Base-by-base conservation (phyloP, 2,888 invertebrate genomes). In the Theodoxus fluviatilis region DNA sequence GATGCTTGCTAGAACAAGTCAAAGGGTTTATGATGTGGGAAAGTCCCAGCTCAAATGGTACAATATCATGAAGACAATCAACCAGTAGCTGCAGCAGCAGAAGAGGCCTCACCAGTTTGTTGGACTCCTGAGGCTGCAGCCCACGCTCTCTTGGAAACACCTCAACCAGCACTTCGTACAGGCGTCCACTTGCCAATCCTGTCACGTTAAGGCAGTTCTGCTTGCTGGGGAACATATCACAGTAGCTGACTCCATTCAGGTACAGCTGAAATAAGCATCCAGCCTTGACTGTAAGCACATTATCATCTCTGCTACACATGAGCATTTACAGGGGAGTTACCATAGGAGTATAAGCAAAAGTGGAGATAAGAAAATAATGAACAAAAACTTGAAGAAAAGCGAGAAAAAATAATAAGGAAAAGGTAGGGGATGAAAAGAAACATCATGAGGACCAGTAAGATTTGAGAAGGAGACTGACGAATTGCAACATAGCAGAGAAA, bases 181-280 rank as follows among this genome's bases (percentile, higher is more conserved):
- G 68, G 33, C 83, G 77, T 25, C 84, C 84, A 3, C 85, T 86
- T 4, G 87, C 85, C 74, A 87, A 76, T 3, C 86, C 87, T 35
- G 82, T 80, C n/a, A 86, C 76, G 70, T 78, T 79, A 57, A 86
- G 75, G 67, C 83, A 80, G 71, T 81, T 83, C 76, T 83, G 80
- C 47, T 70, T 73, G 6, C 81, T 75, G 2, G 85, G 84, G 69
- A 87, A 84, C 79, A 83, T 79, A 52, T 79, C 80, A 73, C 85
- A 83, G 77, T 87, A 86, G 28, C 81, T 78, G 40, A 87, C 81
- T 25, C 83, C 85, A 75, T 87, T 87, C 75, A 87, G 76, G 71
- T 79, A 84, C 33, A 87, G 73, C 84, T 85, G 74, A 15, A 73
- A 77, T 65, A 73, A 73, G 64, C 38, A 66, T n/a, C n/a, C n/a